These are phyloP conservation scores for Gymnoscopelus microlampas DNA, from an alignment of 2,797 vertebrate genomes.

Conservation along the genomic window DNA sequence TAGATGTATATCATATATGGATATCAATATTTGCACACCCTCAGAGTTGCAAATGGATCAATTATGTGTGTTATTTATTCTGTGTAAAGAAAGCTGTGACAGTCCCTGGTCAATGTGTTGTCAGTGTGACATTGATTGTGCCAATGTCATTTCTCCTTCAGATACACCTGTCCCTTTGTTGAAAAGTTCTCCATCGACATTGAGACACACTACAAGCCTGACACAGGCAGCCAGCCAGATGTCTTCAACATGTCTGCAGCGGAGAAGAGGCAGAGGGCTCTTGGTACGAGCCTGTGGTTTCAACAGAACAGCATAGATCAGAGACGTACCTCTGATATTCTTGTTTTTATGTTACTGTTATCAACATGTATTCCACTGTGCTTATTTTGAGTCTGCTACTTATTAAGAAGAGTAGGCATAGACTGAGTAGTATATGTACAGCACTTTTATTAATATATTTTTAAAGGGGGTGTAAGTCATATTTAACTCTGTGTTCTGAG, in stretches of 20 bases:
- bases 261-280: conserved; percentile 89
- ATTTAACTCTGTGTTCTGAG: no score
- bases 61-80: no score
- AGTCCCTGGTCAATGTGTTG: background rate
- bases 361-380: background rate
- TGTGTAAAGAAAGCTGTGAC: background rate
- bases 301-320: background rate
- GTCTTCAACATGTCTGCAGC: conserved; percentile 93
- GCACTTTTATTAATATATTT: background rate
- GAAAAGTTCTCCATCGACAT: conserved; percentile 99
- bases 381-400: background rate
- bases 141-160: conserved; percentile 57
- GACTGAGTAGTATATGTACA: background rate
- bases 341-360: background rate
- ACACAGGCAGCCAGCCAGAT: conserved; percentile 89
- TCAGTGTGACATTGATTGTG: background rate
- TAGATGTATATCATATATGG: no score
- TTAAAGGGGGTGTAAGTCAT: no score
- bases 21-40: no score
- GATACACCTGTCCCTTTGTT: conserved; percentile 98
- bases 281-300: conserved; percentile 80
- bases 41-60: no score
- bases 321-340: background rate
- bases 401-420: background rate
- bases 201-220: conserved; percentile 95